Percentiles rank a stretch among this genome's conserved stretches.
phyloP scores from a whole-genome alignment of 2,797 vertebrate genomes.

The Intellagama lesueurii region DNA sequence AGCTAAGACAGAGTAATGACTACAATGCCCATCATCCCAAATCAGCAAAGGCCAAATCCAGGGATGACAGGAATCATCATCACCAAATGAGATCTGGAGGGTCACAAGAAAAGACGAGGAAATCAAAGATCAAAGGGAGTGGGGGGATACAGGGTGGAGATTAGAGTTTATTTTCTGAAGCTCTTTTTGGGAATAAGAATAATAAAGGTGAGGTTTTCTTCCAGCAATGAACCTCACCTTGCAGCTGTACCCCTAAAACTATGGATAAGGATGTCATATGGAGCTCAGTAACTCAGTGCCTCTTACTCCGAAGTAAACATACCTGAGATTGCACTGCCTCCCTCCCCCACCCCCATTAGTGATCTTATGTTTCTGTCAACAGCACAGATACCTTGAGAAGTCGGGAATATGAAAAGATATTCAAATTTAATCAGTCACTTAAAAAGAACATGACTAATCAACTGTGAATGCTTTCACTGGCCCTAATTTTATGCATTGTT shows the following conservation, averaged over 20 bases:
- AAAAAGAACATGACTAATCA: slow-evolving; percentile 24
- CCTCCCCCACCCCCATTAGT: no score
- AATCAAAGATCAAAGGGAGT: neutral
- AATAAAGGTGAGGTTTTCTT: no score
- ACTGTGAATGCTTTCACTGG: neutral
- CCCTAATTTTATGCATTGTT: slow-evolving; percentile 9
- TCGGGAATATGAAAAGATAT: slow-evolving; percentile 22
- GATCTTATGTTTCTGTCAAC: neutral
- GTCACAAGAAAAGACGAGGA: neutral
- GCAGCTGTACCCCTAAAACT: no score
- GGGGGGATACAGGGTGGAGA: no score
- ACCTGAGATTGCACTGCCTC: neutral
- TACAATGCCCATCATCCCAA: no score
- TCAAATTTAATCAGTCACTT: slow-evolving; percentile 33
- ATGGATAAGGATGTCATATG: neutral
- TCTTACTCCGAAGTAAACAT: no score
- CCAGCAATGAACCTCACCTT: no score
- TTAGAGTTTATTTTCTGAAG: no score
- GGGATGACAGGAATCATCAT: no score
- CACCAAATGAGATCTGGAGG: no score
- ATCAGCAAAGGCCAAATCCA: no score
- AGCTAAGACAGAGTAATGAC: neutral
- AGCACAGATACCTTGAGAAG: neutral
- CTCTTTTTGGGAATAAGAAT: no score
- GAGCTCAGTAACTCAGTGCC: neutral